Evolutionary conservation across 2,113 vertebrate species (phyloP), one percentile per base, ranked within the genome.

Genomic region (Chloropsis cyanopogon): DNA sequence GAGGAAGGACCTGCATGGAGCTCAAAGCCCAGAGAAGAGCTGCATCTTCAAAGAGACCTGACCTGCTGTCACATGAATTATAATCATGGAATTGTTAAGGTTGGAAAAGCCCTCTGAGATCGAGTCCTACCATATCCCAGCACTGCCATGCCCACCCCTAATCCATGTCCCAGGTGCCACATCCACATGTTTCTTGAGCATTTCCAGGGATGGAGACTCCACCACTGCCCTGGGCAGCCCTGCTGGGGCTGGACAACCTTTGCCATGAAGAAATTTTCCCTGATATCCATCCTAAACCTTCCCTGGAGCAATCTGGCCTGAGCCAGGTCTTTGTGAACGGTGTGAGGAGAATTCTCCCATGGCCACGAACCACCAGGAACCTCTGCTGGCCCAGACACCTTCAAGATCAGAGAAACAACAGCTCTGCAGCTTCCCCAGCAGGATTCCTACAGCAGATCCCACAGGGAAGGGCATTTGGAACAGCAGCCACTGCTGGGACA

Each of bases 41-140:
- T 37, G 37, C 9, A 17, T 10, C 53, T 77, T 12, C 53, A 42
- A 14, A 68, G 53, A 60, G 63, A 52, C 12, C 63, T 60, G 83
- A 44, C 22, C 25, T 37, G 53, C 11, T 31, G 25, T 4, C 53
- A 60, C 22, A 52, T 26, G 2, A 44, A 52, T 26, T 18, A 33
- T 1, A 35, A 35, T 10, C 16, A 49, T 23, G 41, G 35, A 35
- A 59, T 12, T 14, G 22, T 4, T 52, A 7, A 52, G 9, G 33
- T 4, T 60, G 83, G 72, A 68, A 60, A 44, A 77, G 17, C 14
- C 21, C 35, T 57, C 63, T 60, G 54, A 68, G 63, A 37, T 26
- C 0, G 0, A 59, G 61, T 44, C 61, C 37, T 47, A 13, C 12
- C 0, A 0, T 25, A 6, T 9, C 35, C 31, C 44, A 77, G 61